These are phyloP conservation scores for Eupithecia vulgata DNA, from an alignment of 2,888 invertebrate genomes.

Conservation along the genomic window DNA sequence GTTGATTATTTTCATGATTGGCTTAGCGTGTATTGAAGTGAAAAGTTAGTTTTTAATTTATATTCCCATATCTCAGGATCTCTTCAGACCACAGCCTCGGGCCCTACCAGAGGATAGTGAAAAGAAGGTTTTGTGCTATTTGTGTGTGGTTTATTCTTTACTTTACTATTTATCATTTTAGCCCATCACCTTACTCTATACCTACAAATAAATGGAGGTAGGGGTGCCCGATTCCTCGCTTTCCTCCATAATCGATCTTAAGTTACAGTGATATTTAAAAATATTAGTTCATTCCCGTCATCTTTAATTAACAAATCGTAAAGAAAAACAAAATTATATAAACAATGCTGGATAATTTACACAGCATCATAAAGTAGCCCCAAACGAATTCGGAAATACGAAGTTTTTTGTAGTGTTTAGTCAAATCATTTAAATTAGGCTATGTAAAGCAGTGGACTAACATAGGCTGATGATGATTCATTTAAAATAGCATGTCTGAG, in stretches of 20 bases:
- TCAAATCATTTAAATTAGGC: neutral
- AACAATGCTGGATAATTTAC: neutral
- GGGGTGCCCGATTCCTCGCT: no score
- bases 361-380: neutral
- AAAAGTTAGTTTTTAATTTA: neutral
- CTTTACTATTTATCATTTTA: no score
- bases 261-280: neutral
- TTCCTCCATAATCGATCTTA: neutral
- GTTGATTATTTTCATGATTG: neutral
- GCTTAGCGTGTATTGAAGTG: neutral
- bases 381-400: neutral
- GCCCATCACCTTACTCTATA: no score
- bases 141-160: no score
- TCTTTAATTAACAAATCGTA: neutral
- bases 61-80: neutral
- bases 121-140: neutral
- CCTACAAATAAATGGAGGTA: no score
- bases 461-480: neutral
- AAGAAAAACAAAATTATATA: no score
- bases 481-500: neutral
- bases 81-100: no score
- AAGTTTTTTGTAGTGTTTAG: neutral
- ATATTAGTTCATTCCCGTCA: neutral
- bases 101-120: neutral
- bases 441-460: no score